These are phyloP conservation scores for Puffinus mauretanicus DNA, from an alignment of 2,113 vertebrate genomes.

Conservation along the genomic window DNA sequence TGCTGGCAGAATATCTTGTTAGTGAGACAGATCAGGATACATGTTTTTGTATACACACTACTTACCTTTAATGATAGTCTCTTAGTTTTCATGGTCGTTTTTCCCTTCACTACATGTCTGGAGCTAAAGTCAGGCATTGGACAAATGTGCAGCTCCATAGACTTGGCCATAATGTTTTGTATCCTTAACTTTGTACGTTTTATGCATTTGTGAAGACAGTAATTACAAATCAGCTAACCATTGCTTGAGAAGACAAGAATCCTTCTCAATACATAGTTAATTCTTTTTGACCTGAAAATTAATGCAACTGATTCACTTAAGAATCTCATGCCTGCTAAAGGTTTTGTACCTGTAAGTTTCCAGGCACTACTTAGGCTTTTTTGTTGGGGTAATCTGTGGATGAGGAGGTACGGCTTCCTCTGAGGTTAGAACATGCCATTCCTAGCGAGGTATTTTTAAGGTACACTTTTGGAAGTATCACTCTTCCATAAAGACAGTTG, in stretches of 20 bases:
- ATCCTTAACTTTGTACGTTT: background rate
- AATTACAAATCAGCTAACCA: background rate
- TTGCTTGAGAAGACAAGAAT: background rate
- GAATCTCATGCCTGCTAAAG: background rate
- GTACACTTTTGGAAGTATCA: background rate
- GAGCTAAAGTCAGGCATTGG: background rate
- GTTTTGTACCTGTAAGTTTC: background rate
- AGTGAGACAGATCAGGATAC: background rate
- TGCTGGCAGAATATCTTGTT: background rate
- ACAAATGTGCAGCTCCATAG: background rate
- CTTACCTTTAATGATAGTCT: background rate
- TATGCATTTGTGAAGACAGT: background rate
- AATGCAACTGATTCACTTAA: background rate
- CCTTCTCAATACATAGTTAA: background rate
- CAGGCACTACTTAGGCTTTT: background rate
- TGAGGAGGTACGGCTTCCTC: background rate
- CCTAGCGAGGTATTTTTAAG: background rate
- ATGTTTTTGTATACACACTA: background rate
- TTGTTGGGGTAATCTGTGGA: background rate
- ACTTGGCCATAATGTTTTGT: background rate
- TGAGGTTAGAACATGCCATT: background rate
- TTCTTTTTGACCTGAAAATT: background rate
- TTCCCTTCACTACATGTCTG: background rate
- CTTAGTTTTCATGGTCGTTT: background rate
- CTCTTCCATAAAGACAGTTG: background rate